Evolutionary conservation across 1,140 invertebrate species (phyloP), one percentile per base, ranked within the genome.

Genomic region (Drosophila lini): DNA sequence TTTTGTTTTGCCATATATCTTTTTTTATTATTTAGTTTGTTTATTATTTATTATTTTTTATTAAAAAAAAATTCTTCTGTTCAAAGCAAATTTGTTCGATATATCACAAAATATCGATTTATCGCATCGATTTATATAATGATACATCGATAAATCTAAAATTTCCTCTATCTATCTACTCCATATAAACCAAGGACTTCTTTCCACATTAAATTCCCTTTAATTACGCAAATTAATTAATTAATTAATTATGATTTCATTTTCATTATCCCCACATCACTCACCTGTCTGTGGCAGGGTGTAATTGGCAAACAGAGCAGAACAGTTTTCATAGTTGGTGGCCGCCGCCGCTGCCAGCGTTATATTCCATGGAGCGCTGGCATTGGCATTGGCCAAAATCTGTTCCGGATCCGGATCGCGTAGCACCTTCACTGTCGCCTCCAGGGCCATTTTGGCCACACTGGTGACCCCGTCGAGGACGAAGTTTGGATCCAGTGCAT

Each of bases 261-360:
- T 53, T 9, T 15, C 13, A 22, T 36, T 53, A 36, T 2, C 16
- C 50, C 6, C 11, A 1, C 32, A 55, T 38, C 52, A 55, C 59
- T 91, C 57, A 91, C 90, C 90, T 76, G 83, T 28, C 19, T 86
- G 77, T 13, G 90, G 90, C 48, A 76, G 90, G 40, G 86, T 91
- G 48, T 91, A 91, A 71, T 91, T 91, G 83, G 68, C 76, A 65
- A 91, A 91, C 13, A 91, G 53, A 11, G 79, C 68, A 36, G 90
- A 89, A 38, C 90, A 91, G 59, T 89, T 90, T 36, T 85, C 81
- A 28, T 73, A 79, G 52, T 73, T 90, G 60, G 45, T 86, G 79
- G 85, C 85, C 32, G 71, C 52, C 8, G 77, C 42, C 7, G 81
- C 41, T n/a, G 59, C 52, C 16, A 78, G 69, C 15, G 86, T 74